Conservation (phyloP, 2,113 vertebrate genomes). For the Dolichotis patagonum region DNA sequence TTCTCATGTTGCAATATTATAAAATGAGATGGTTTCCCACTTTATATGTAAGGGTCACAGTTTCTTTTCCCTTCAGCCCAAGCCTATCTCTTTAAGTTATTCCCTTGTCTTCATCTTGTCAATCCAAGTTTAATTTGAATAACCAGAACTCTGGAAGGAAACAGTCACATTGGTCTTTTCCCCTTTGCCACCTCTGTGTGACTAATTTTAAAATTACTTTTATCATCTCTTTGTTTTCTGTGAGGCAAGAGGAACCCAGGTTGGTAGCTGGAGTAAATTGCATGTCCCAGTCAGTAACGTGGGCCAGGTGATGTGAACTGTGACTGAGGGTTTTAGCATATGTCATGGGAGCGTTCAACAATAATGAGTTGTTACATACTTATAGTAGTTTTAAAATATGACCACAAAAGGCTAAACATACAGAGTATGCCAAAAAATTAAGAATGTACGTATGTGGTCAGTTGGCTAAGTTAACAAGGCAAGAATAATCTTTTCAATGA, state of each 20-base stretch:
- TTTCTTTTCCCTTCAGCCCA: background rate
- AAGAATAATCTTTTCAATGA: slow-evolving; percentile 40
- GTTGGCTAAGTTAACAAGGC: background rate
- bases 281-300: background rate
- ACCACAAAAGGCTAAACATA: background rate
- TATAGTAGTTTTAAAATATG: background rate
- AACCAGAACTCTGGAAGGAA: background rate
- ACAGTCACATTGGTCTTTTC: background rate
- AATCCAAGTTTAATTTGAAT: background rate
- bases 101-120: background rate
- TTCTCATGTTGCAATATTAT: background rate
- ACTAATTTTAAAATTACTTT: background rate
- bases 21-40: background rate
- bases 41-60: background rate
- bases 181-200: background rate
- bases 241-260: background rate
- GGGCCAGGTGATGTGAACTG: background rate
- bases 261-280: background rate
- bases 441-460: background rate
- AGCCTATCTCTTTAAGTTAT: background rate
- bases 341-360: background rate
- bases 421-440: background rate
- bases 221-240: background rate
- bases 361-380: background rate
- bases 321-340: background rate